Percentiles rank a stretch among this genome's conserved stretches.
These are phyloP conservation scores for Scotopteryx bipunctaria DNA, from an alignment of 2,888 invertebrate species.

Conservation along the genomic window DNA sequence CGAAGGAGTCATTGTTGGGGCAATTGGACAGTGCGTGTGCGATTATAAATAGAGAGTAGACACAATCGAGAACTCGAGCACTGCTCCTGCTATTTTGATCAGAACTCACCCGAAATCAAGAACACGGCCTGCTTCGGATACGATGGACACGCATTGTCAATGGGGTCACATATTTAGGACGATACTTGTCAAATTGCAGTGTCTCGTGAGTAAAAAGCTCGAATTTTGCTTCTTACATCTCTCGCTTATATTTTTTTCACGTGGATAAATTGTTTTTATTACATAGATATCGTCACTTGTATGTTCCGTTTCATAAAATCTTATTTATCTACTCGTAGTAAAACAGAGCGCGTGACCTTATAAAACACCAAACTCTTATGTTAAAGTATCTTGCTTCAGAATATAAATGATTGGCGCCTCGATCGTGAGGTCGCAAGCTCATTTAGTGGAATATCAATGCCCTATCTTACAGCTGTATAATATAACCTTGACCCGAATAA, in stretches of 20 bases:
- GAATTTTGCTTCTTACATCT: conserved; percentile 9
- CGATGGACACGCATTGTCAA: conserved; percentile 57
- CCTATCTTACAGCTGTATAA: conserved; percentile 18
- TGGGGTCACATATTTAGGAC: conserved; percentile 56
- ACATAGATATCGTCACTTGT: too few relatives aligned
- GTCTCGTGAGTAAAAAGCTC: conserved; percentile 39
- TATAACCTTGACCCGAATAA: conserved; percentile 47
- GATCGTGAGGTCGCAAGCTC: conserved; percentile 17
- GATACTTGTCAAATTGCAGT: conserved; percentile 51
- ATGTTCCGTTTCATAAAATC: conserved; percentile 2
- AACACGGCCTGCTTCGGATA: conserved; percentile 55
- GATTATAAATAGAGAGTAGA: conserved; percentile 70
- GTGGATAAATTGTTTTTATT: not conserved
- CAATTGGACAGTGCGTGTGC: conserved; percentile 60
- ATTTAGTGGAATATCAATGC: conserved; percentile 34
- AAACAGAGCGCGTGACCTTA: conserved; percentile 8
- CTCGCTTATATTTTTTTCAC: not conserved
- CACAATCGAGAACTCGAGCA: conserved; percentile 66
- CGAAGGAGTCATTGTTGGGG: conserved; percentile 53
- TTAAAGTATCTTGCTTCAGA: conserved; percentile 25
- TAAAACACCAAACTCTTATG: conserved; percentile 10
- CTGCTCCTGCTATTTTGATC: conserved; percentile 72
- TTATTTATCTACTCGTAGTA: not conserved
- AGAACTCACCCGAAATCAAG: conserved; percentile 65
- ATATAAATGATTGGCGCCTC: conserved; percentile 35